Conservation (phyloP, 2,888 invertebrate species). For the Prenolepis imparis region DNA sequence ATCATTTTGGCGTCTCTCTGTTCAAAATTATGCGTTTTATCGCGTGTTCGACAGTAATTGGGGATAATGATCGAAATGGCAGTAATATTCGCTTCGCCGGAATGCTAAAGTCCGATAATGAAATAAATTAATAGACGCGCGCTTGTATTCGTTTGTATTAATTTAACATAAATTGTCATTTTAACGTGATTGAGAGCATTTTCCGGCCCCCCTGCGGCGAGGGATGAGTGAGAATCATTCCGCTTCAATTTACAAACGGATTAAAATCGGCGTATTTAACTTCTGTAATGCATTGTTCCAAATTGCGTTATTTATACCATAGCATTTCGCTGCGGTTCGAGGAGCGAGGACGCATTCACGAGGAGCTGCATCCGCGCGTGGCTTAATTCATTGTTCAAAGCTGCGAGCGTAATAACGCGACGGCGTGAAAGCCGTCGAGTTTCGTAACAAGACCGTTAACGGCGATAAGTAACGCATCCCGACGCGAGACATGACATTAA, state of each 20-base stretch:
- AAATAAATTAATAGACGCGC: not conserved
- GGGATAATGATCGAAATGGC: slow-evolving; percentile 1
- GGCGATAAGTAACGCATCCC: slow-evolving; percentile 26
- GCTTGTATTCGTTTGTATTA: not conserved
- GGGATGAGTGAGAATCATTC: slow-evolving; percentile 9
- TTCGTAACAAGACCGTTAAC: slow-evolving; percentile 9
- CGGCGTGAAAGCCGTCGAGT: slow-evolving; percentile 1
- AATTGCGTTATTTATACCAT: slow-evolving; percentile 20
- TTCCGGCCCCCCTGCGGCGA: not conserved
- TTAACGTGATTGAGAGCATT: not conserved
- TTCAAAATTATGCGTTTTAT: slow-evolving; percentile 20
- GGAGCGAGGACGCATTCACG: not conserved
- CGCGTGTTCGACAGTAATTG: not conserved
- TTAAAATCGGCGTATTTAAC: slow-evolving; percentile 9
- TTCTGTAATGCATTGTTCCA: not conserved
- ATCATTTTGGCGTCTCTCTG: not conserved
- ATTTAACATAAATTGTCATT: slow-evolving; percentile 11
- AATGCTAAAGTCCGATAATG: not conserved
- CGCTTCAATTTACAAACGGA: not conserved
- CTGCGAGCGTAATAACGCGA: slow-evolving; percentile 8
- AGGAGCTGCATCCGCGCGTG: too few relatives aligned
- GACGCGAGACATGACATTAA: slow-evolving; percentile 30
- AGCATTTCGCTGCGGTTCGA: not conserved
- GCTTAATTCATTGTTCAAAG: slow-evolving; percentile 16
- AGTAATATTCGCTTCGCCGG: not conserved